Evolutionary conservation across 37 sponge, comb jelly and placozoan species (phyloP), one percentile per base, ranked within the genome.

Genomic region (Mnemiopsis leidyi): DNA sequence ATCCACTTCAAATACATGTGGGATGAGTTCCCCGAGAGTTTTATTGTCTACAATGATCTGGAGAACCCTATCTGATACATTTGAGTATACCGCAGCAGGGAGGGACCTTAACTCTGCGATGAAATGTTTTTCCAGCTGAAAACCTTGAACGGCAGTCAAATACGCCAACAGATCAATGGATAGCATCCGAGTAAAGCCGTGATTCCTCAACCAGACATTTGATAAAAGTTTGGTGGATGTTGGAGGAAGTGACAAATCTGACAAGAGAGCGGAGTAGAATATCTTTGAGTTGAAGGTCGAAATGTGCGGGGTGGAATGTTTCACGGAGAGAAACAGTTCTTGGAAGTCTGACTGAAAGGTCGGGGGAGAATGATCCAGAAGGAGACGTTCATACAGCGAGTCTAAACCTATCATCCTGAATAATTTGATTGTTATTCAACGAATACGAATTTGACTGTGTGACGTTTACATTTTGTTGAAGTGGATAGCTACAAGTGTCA

Each of bases 371-470:
- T 33, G n/a, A 21, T 85, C 61, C 0, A 85, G 90, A 9, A 40
- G 33, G 1, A 85, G 35, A 28, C 26, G 23, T 28, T 85, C 29
- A 35, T 37, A 85, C 23, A 85, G 90, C 3, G 90, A 28, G 1
- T 85, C 90, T 39, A 32, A 29, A 39, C 90, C 90, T 32, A 85
- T 85, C 90, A 85, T 85, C 2, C 30, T 39, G 61, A n/a, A n/a
- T n/a, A n/a, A n/a, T n/a, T n/a, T n/a, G n/a, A n/a, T n/a, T n/a
- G n/a, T n/a, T n/a, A n/a, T n/a, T n/a, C n/a, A n/a, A n/a, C n/a
- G n/a, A n/a, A n/a, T n/a, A n/a, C n/a, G n/a, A n/a, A n/a, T n/a
- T n/a, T n/a, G n/a, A n/a, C n/a, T n/a, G n/a, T n/a, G n/a, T n/a
- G n/a, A n/a, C n/a, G n/a, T n/a, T n/a, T n/a, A n/a, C n/a, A n/a